phyloP scores from a whole-genome alignment of 1,140 invertebrate species.

The Odontomachus brunneus region DNA sequence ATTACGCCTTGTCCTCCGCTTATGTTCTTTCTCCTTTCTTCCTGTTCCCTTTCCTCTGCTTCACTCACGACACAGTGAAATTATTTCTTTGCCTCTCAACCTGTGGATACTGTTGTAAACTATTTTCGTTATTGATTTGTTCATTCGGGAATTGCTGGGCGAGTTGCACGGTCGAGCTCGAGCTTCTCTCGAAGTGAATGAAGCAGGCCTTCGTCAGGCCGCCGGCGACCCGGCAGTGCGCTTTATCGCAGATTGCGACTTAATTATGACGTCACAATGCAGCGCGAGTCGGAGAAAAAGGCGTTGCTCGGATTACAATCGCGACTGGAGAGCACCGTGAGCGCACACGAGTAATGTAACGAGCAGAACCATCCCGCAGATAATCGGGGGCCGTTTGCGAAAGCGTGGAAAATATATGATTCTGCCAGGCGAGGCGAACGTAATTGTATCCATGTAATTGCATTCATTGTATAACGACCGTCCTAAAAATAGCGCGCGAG shows the following conservation, averaged over 20 bases:
- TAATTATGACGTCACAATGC: constrained; percentile 36
- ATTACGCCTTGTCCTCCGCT: neutral
- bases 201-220: neutral
- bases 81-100: no score
- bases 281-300: neutral
- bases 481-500: constrained; percentile 22
- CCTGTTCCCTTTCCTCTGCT: neutral
- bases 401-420: constrained; percentile 42
- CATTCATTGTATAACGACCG: constrained; percentile 29
- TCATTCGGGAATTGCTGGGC: no score
- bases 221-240: neutral
- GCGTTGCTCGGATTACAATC: constrained; percentile 5
- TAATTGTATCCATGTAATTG: constrained; percentile 5
- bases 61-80: neutral
- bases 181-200: neutral
- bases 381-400: constrained; percentile 50
- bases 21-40: no score
- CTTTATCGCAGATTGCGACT: constrained; percentile 6
- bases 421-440: neutral
- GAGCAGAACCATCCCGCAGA: constrained; percentile 25
- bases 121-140: no score
- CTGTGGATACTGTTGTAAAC: no score
- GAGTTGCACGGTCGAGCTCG: no score
- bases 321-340: constrained; percentile 2
- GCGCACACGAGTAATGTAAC: neutral